A percentile compares a stretch with the other conserved stretches of the same genome.
Evolutionary conservation across 2,888 invertebrate genomes (phyloP).

Genomic region (Pammene fasciana): DNA sequence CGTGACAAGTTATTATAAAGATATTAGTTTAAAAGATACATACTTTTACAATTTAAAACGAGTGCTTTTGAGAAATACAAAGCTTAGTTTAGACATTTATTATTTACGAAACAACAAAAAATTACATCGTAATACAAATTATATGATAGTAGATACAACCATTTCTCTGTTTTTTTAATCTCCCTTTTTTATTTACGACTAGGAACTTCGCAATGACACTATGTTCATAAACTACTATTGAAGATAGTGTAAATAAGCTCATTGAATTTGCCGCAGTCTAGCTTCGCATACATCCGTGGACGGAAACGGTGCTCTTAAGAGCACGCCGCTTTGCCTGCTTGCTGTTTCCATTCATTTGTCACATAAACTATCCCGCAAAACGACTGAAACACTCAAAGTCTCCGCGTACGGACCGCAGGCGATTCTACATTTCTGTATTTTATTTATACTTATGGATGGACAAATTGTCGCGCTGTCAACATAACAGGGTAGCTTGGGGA

Average conservation of each 20-base stretch:
- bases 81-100: no score
- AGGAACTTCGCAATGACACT: no score
- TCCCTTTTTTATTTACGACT: no score
- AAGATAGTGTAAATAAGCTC: neutral
- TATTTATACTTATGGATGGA: conserved; percentile 9
- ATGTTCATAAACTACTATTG: neutral
- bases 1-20: neutral
- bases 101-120: no score
- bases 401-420: conserved; percentile 36
- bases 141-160: no score
- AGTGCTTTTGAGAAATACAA: no score
- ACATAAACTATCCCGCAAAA: conserved; percentile 54
- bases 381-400: conserved; percentile 24
- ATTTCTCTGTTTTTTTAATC: no score
- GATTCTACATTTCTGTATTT: conserved; percentile 29
- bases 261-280: neutral
- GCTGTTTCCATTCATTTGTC: conserved; percentile 59
- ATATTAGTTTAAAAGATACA: no score
- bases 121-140: no score
- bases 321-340: conserved; percentile 47
- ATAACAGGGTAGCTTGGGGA: neutral
- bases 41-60: no score
- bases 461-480: neutral
- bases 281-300: conserved; percentile 16
- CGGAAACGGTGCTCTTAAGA: conserved; percentile 47